These are phyloP conservation scores for Ylistrum balloti DNA, from an alignment of 1,140 invertebrate species.

Conservation along the genomic window DNA sequence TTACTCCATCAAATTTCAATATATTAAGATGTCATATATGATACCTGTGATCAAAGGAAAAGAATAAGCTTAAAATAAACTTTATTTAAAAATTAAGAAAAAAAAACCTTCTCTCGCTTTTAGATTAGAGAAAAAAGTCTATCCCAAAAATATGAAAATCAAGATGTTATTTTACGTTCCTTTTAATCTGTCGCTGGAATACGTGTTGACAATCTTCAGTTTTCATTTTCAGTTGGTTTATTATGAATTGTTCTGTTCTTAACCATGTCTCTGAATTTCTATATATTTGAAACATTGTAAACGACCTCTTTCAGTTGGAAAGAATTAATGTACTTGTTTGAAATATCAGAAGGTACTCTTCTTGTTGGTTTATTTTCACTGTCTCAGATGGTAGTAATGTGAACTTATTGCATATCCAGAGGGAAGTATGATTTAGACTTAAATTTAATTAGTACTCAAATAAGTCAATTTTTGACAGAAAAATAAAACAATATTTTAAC, in stretches of 20 bases:
- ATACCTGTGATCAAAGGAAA: too few relatives aligned
- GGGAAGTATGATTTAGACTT: background rate
- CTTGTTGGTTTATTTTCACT: background rate
- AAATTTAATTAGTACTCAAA: background rate
- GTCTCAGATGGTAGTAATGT: background rate
- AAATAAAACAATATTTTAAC: constrained; percentile 17
- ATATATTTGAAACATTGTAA: background rate
- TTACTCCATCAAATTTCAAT: too few relatives aligned
- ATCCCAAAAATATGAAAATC: too few relatives aligned
- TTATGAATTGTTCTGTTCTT: background rate
- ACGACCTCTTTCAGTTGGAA: background rate
- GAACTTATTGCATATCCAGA: background rate
- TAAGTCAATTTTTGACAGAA: background rate
- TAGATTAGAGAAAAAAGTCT: too few relatives aligned
- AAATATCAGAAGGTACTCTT: constrained; percentile 8
- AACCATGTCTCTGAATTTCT: background rate
- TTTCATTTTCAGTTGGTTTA: too few relatives aligned
- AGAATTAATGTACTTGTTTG: background rate
- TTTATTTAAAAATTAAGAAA: too few relatives aligned
- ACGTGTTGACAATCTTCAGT: too few relatives aligned
- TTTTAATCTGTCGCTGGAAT: too few relatives aligned
- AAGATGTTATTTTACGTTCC: too few relatives aligned
- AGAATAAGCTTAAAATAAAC: too few relatives aligned
- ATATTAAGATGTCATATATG: too few relatives aligned
- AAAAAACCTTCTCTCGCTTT: too few relatives aligned